Evolutionary conservation across 2,888 invertebrate genomes (phyloP).

Genomic region (Ceramica pisi): DNA sequence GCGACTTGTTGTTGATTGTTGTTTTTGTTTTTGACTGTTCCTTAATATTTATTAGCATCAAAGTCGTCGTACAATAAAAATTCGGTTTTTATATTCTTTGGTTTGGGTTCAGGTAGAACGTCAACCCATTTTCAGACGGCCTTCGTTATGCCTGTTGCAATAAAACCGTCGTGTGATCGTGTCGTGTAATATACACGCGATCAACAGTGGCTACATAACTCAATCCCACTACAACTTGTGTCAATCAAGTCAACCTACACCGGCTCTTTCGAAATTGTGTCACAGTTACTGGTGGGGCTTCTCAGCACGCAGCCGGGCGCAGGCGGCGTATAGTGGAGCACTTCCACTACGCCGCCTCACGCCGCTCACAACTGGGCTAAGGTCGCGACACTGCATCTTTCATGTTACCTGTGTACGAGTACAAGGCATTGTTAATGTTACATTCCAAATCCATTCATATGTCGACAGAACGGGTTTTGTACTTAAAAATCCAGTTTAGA

Average conservation of each 20-base stretch:
- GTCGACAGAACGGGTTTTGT: slow-evolving; percentile 61
- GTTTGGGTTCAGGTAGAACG: not conserved
- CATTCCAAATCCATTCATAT: slow-evolving; percentile 67
- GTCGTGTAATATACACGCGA: slow-evolving; percentile 34
- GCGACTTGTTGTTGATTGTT: not conserved
- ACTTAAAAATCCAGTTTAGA: slow-evolving; percentile 66
- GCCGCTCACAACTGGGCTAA: slow-evolving; percentile 83
- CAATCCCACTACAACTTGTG: slow-evolving; percentile 54
- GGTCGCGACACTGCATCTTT: slow-evolving; percentile 85
- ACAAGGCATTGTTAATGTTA: slow-evolving; percentile 67
- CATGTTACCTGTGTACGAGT: slow-evolving; percentile 70
- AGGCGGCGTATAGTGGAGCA: no score
- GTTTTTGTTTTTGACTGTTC: slow-evolving; percentile 12
- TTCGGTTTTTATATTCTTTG: not conserved
- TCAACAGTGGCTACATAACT: slow-evolving; percentile 44
- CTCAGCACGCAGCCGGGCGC: slow-evolving; percentile 58
- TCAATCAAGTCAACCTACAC: slow-evolving; percentile 61
- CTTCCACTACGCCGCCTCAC: slow-evolving; percentile 54
- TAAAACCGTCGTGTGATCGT: slow-evolving; percentile 23
- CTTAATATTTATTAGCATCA: slow-evolving; percentile 5
- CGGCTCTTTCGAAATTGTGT: slow-evolving; percentile 64
- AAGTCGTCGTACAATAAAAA: slow-evolving; percentile 6
- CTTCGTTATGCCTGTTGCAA: slow-evolving; percentile 33
- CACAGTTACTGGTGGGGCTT: slow-evolving; percentile 62
- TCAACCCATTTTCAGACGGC: slow-evolving; percentile 1